Percentiles rank a stretch among this genome's conserved stretches.
phyloP scores from a whole-genome alignment of 2,888 invertebrate genomes.

The Mesorhabditis belari region DNA sequence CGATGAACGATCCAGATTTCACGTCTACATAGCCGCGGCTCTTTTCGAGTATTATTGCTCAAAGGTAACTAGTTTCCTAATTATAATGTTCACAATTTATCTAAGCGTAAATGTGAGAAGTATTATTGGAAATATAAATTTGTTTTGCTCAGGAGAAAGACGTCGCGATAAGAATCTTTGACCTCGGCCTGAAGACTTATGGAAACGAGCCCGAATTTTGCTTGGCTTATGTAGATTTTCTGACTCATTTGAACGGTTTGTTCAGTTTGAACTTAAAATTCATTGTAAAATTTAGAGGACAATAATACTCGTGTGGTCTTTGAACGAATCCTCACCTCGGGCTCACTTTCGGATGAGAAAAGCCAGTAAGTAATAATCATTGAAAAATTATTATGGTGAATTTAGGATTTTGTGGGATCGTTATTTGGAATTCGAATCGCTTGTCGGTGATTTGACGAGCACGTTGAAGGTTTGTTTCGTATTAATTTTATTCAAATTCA shows the following conservation, averaged over 20 bases:
- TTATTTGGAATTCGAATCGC: slow-evolving; percentile 95
- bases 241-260: slow-evolving; percentile 87
- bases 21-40: slow-evolving; percentile 92
- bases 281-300: slow-evolving; percentile 70
- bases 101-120: too few relatives aligned
- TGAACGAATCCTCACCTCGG: slow-evolving; percentile 87
- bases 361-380: slow-evolving; percentile 16
- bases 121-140: slow-evolving; percentile 1
- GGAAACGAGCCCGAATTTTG: slow-evolving; percentile 90
- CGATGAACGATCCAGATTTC: slow-evolving; percentile 74
- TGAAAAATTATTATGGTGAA: not conserved
- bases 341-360: slow-evolving; percentile 79
- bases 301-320: slow-evolving; percentile 98
- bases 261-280: slow-evolving; percentile 3
- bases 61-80: slow-evolving; percentile 60
- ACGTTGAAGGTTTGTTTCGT: slow-evolving; percentile 83
- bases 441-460: slow-evolving; percentile 91
- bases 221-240: slow-evolving; percentile 87
- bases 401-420: slow-evolving; percentile 90
- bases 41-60: slow-evolving; percentile 99
- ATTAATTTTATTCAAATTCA: not conserved
- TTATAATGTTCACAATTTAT: not conserved
- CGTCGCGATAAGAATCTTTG: slow-evolving; percentile 91
- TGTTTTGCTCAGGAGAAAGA: slow-evolving; percentile 71
- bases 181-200: slow-evolving; percentile 91